A percentile compares a stretch with the other conserved stretches of the same genome.
phyloP scores from a whole-genome alignment of 1,140 invertebrate genomes.

The Macrobrachium rosenbergii region DNA sequence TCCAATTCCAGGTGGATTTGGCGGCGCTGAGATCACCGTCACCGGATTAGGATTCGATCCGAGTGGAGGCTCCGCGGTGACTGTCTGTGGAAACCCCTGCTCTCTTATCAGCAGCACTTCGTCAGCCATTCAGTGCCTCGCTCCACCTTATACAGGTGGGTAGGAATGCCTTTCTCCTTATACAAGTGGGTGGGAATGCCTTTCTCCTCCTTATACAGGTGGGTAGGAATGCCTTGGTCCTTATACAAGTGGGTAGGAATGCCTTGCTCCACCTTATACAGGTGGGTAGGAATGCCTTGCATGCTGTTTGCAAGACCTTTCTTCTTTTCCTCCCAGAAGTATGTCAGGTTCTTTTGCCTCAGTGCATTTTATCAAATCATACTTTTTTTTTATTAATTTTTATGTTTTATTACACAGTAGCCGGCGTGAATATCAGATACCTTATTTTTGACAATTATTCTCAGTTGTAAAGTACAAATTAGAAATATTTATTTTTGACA shows the following conservation, averaged over 20 bases:
- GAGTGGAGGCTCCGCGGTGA: conserved; percentile 10
- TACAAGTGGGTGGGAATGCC: background rate
- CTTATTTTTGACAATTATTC: too few species aligned
- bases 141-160: conserved; percentile 1
- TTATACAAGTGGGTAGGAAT: background rate
- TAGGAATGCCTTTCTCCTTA: background rate
- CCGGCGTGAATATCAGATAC: too few species aligned
- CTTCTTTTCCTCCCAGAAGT: too few species aligned
- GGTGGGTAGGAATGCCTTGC: background rate
- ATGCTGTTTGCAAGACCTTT: background rate
- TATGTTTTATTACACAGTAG: too few species aligned
- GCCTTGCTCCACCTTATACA: conserved; percentile 13
- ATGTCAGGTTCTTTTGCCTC: too few species aligned
- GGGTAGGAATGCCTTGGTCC: background rate
- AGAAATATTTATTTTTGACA: too few species aligned
- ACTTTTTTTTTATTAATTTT: too few species aligned
- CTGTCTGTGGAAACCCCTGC: conserved; percentile 27
- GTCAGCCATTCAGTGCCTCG: background rate
- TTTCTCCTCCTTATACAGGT: background rate
- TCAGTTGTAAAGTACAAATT: too few species aligned
- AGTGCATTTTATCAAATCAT: too few species aligned
- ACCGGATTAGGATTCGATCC: conserved; percentile 47
- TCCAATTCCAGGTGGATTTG: conserved; percentile 5
- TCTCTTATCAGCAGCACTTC: background rate
- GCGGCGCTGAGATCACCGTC: conserved; percentile 29